These are phyloP conservation scores for Hyaena hyaena DNA, from an alignment of 2,113 vertebrate species.

Conservation along the genomic window DNA sequence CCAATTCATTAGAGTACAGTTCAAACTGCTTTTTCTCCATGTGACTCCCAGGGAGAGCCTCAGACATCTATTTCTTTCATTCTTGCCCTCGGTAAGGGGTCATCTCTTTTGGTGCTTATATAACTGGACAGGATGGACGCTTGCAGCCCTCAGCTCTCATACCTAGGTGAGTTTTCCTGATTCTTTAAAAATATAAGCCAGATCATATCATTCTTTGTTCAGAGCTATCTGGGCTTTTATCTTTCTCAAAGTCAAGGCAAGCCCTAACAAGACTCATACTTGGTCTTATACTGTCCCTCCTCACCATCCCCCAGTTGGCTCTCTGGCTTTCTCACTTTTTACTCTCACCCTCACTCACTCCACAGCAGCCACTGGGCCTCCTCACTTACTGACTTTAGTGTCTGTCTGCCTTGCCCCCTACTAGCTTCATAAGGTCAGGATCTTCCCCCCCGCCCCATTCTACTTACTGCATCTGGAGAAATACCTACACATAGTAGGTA, in stretches of 20 bases:
- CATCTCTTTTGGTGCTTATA: not conserved
- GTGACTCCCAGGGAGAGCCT: not conserved
- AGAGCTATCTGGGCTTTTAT: not conserved
- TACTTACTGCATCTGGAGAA: not conserved
- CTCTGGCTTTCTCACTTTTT: not conserved
- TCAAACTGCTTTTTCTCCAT: not conserved
- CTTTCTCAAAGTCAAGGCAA: not conserved
- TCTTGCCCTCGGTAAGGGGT: not conserved
- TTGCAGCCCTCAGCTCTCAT: not conserved
- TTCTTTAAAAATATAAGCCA: not conserved
- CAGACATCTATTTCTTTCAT: not conserved
- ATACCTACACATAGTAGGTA: not conserved
- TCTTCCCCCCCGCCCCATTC: not conserved
- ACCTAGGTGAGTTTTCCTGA: not conserved
- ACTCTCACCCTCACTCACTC: rapidly evolving
- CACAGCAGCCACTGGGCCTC: not conserved
- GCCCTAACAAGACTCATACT: not conserved
- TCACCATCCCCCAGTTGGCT: not conserved
- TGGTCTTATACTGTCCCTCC: not conserved
- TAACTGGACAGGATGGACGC: not conserved
- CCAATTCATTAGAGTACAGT: not conserved
- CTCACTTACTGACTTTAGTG: not conserved
- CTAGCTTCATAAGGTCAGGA: not conserved
- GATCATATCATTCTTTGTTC: not conserved
- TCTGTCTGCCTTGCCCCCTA: not conserved